Evolutionary conservation across 2,797 vertebrate genomes (phyloP).

Genomic region (Takifugu ocellatus): DNA sequence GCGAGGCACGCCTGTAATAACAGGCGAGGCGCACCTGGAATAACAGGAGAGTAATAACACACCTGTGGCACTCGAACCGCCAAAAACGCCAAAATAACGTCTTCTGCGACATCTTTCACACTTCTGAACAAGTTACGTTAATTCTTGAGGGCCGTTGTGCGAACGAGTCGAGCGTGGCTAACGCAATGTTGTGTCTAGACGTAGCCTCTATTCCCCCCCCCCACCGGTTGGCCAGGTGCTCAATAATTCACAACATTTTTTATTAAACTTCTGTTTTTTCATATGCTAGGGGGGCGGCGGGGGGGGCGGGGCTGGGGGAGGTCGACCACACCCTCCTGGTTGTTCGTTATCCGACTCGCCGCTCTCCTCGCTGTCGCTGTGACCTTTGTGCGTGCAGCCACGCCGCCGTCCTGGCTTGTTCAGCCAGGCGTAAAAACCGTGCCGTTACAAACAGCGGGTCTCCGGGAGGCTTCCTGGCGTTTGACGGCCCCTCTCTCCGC

Average conservation of each 20-base stretch:
- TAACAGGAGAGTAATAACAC: too few relatives aligned
- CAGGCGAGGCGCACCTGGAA: too few relatives aligned
- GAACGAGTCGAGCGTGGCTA: slow-evolving; percentile 44
- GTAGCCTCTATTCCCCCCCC: slow-evolving; percentile 21
- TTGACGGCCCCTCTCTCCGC: slow-evolving; percentile 56
- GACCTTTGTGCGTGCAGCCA: slow-evolving; percentile 16
- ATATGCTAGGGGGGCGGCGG: slow-evolving; percentile 14
- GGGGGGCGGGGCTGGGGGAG: slow-evolving; percentile 8
- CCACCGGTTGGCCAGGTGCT: slow-evolving; percentile 30
- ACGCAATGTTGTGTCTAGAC: slow-evolving; percentile 67
- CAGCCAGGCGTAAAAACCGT: slow-evolving; percentile 37
- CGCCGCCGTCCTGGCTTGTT: slow-evolving; percentile 48
- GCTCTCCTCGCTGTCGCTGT: background rate
- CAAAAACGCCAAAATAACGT: too few relatives aligned
- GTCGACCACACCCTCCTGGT: background rate
- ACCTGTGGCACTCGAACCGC: too few relatives aligned
- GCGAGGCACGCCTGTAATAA: too few relatives aligned
- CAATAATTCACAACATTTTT: slow-evolving; percentile 55
- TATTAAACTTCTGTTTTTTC: slow-evolving; percentile 3
- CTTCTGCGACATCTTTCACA: slow-evolving; percentile 4
- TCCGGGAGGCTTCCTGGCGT: slow-evolving; percentile 50
- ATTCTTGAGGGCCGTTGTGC: slow-evolving; percentile 46
- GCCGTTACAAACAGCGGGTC: slow-evolving; percentile 52
- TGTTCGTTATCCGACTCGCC: slow-evolving; percentile 3
- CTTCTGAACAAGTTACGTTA: slow-evolving; percentile 49